Percentiles rank a stretch among this genome's conserved stretches.
phyloP scores from a whole-genome alignment of 2,888 invertebrate genomes.

The Melanotus villosus region DNA sequence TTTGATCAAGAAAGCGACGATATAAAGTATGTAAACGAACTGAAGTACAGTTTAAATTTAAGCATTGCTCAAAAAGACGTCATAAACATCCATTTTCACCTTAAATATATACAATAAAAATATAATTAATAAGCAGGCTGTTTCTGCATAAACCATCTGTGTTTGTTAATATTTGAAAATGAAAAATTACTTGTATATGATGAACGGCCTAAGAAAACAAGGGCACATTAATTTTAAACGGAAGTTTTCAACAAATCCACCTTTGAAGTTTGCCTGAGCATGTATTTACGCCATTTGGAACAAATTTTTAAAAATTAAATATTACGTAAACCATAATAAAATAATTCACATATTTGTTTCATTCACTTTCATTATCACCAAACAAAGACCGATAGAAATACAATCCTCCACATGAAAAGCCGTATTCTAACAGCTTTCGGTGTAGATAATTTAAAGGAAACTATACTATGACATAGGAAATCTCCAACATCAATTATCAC shows the following conservation, averaged over 20 bases:
- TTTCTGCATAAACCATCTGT: not conserved
- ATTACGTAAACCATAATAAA: too few species aligned
- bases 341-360: too few species aligned
- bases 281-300: not conserved
- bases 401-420: not conserved
- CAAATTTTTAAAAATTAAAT: too few species aligned
- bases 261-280: not conserved
- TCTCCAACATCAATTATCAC: not conserved
- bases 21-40: too few species aligned
- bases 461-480: not conserved
- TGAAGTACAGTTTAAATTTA: too few species aligned
- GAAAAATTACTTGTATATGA: slow-evolving; percentile 7
- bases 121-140: not conserved
- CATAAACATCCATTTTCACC: not conserved
- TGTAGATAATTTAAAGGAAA: not conserved
- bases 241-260: not conserved
- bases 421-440: not conserved
- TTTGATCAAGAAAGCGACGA: too few species aligned
- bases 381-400: too few species aligned
- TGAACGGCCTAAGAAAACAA: not conserved
- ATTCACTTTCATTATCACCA: too few species aligned
- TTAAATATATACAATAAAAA: not conserved
- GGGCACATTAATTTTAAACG: not conserved
- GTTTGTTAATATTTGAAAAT: not conserved
- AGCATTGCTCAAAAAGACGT: not conserved